Conservation (phyloP, 2,797 vertebrate genomes). For the Malurus splendens region DNA sequence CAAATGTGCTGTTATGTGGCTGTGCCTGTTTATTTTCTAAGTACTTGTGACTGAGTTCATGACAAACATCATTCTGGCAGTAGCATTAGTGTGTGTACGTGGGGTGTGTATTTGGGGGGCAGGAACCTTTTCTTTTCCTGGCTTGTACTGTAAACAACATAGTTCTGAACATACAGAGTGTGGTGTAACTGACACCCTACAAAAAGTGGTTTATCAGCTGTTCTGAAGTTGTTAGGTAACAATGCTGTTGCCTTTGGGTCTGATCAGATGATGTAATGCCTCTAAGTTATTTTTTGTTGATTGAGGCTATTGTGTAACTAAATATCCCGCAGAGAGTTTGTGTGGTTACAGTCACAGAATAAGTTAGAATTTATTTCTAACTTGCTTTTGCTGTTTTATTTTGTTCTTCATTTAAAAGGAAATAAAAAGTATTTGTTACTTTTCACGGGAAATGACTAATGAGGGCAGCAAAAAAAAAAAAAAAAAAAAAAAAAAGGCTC, state of each 20-base stretch:
- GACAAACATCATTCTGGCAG: not conserved
- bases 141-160: not conserved
- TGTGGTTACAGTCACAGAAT: not conserved
- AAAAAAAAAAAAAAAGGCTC: not conserved
- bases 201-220: slow-evolving; percentile 42
- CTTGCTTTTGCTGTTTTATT: not conserved
- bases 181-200: slow-evolving; percentile 21
- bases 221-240: slow-evolving; percentile 34
- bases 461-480: not conserved
- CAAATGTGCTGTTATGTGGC: not conserved
- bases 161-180: slow-evolving; percentile 11
- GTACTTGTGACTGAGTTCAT: not conserved
- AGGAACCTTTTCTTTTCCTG: not conserved
- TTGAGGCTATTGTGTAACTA: slow-evolving; percentile 40
- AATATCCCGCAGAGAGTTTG: not conserved
- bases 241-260: slow-evolving; percentile 16
- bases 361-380: slow-evolving; percentile 6
- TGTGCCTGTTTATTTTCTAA: not conserved
- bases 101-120: not conserved
- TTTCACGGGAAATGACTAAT: not conserved
- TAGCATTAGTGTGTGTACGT: not conserved
- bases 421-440: not conserved
- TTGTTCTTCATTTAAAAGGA: not conserved
- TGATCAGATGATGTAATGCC: slow-evolving; percentile 27
- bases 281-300: slow-evolving; percentile 17